These are phyloP conservation scores for Limnephilus lunatus DNA, from an alignment of 2,888 invertebrate species.

Conservation along the genomic window DNA sequence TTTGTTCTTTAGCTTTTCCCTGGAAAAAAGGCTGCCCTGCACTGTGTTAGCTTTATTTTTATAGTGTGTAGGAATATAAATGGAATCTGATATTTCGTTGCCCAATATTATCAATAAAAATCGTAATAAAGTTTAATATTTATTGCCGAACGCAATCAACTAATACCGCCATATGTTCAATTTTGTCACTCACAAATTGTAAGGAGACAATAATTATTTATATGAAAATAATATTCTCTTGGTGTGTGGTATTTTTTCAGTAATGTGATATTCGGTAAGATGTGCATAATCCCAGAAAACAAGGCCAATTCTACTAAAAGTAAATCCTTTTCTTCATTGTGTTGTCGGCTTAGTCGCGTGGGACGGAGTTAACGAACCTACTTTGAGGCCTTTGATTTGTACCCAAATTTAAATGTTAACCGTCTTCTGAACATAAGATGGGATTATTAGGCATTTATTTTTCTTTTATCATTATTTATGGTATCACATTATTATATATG, in stretches of 20 bases:
- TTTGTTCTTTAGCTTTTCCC: background rate
- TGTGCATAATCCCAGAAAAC: background rate
- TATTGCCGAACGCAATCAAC: background rate
- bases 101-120: background rate
- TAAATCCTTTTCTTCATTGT: background rate
- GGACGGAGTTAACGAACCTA: background rate
- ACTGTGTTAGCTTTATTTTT: background rate
- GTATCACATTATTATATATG: background rate
- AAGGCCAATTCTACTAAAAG: background rate
- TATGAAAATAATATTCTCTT: background rate
- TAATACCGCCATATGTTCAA: background rate
- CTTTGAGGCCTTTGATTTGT: background rate
- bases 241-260: constrained; percentile 10
- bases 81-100: background rate
- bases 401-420: background rate
- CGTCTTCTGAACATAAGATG: background rate
- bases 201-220: background rate
- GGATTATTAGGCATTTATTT: background rate
- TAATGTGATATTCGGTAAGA: background rate
- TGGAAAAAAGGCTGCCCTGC: background rate
- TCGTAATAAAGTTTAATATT: background rate
- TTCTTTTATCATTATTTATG: background rate
- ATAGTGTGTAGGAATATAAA: background rate
- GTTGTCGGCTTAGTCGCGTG: background rate
- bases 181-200: background rate